Base-by-base conservation (phyloP, 2,113 vertebrate species). In the Junco hyemalis region DNA sequence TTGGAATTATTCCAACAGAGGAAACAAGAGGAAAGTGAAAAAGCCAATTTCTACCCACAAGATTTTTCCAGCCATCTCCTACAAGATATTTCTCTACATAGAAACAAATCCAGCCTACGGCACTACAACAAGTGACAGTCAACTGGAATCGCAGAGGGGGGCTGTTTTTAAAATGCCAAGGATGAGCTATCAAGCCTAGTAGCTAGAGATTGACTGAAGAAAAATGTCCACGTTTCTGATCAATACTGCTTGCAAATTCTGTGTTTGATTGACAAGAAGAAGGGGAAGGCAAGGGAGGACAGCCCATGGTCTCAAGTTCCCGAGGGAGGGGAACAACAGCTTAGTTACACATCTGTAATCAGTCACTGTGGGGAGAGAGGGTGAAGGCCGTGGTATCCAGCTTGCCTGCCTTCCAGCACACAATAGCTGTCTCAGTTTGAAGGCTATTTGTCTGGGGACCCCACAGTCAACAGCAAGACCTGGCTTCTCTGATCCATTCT, bases 221-320 rank as follows among this genome's bases (percentile, higher is more conserved):
- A 93, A 95, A 92, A 89, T 36, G 74, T 88, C 54, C 84, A 82
- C 17, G 4, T 36, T 66, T 94, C 73, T 70, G 79, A 94, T 91
- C 94, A 94, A 94, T 94, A 97, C 70, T 70, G 63, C 87, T 91
- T 90, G 94, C 42, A 94, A 82, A 96, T 95, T 96, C 91, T 84
- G 50, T 54, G 53, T 59, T 71, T 94, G 94, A 95, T 7, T 94
- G 96, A 95, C 89, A 95, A 65, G 78, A 71, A 90, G 89, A 95
- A 71, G 80, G 59, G n/a, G 59, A 92, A 79, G 36, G 77, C 45
- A 65, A 71, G 23, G 26, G 57, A 94, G 66, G 57, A 76, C 57
- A 91, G 78, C 59, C 66, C 87, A 47, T 2, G 0, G 73, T 33
- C 87, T 87, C 81, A 42, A 59, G 73, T 22, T 92, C 94, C 87